These are phyloP conservation scores for Aspidapion aeneum DNA, from an alignment of 2,888 invertebrate genomes.

Conservation along the genomic window DNA sequence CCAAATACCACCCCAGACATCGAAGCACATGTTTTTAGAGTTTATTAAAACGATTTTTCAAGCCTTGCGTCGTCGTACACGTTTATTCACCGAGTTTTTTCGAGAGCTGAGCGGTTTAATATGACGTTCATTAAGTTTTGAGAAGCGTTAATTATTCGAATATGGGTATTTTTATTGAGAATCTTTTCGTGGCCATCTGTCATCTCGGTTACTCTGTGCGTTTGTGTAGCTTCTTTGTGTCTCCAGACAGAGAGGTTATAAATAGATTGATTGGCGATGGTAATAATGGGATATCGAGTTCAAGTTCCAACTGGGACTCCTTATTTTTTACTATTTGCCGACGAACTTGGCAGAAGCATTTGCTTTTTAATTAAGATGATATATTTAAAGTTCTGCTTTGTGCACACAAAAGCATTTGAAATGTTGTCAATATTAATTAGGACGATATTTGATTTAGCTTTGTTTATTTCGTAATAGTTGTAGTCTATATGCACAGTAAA, in stretches of 20 bases:
- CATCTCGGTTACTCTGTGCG: slow-evolving; percentile 14
- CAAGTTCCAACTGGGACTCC: neutral
- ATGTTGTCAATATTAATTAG: neutral
- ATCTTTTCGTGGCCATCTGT: slow-evolving; percentile 25
- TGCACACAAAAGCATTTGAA: neutral
- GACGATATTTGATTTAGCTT: neutral
- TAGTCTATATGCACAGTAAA: too few relatives aligned
- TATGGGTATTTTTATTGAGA: slow-evolving; percentile 26
- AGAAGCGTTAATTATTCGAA: slow-evolving; percentile 24
- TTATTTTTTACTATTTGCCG: neutral
- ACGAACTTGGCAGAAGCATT: neutral
- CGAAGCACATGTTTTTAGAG: slow-evolving; percentile 24
- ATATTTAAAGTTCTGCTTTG: neutral
- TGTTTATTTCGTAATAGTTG: too few relatives aligned
- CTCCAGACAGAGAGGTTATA: neutral
- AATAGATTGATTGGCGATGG: neutral
- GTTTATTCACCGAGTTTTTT: neutral
- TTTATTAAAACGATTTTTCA: slow-evolving; percentile 29
- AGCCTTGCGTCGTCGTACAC: slow-evolving; percentile 14
- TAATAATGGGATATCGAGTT: neutral
- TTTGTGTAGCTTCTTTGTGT: neutral
- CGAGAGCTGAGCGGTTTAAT: neutral
- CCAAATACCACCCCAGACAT: slow-evolving; percentile 27
- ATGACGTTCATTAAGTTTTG: slow-evolving; percentile 25
- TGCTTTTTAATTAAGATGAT: neutral